A percentile compares a stretch with the other conserved stretches of the same genome.
These are phyloP conservation scores for Magallana angulata DNA, from an alignment of 1,140 invertebrate genomes.

Conservation along the genomic window DNA sequence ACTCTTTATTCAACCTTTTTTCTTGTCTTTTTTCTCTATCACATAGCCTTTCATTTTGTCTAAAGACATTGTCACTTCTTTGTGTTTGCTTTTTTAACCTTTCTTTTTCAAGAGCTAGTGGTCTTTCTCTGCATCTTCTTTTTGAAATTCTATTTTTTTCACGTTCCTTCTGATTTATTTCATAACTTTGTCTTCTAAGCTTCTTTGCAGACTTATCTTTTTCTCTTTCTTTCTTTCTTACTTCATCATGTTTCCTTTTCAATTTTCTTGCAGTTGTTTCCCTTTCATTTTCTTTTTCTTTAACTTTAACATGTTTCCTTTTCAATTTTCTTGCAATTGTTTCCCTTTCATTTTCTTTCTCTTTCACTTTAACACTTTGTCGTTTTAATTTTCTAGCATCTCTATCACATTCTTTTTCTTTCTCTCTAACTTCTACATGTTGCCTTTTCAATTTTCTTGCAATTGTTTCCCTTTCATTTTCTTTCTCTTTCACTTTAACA, in stretches of 20 bases:
- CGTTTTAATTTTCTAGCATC: background rate
- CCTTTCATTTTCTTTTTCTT: no score
- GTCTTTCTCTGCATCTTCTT: background rate
- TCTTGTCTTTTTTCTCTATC: background rate
- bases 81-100: conserved; percentile 14
- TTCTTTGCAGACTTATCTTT: background rate
- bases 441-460: no score
- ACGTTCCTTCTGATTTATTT: background rate
- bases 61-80: no score
- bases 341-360: no score
- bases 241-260: no score
- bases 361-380: background rate
- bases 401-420: no score
- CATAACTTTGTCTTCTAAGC: background rate
- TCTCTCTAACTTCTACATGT: no score
- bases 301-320: no score
- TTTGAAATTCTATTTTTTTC: background rate
- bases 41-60: conserved; percentile 20
- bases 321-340: no score
- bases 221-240: background rate
- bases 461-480: no score
- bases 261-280: no score
- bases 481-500: no score
- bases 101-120: background rate
- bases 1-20: background rate